Evolutionary conservation across 2,888 invertebrate species (phyloP).

Genomic region (Eupithecia inturbata): DNA sequence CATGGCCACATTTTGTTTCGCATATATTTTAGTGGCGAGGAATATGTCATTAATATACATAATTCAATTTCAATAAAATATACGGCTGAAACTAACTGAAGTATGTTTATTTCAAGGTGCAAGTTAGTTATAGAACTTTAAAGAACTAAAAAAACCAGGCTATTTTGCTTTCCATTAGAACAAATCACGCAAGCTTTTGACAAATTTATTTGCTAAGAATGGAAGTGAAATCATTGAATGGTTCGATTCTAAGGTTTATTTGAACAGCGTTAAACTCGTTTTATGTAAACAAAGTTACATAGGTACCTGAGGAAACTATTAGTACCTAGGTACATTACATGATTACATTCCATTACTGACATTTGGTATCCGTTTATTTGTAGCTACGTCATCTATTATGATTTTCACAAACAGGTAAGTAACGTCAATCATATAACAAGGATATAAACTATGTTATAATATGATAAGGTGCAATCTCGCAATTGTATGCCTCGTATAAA

Average conservation of each 20-base stretch:
- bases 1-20: not conserved
- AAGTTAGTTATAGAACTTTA: not conserved
- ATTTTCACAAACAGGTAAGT: constrained; percentile 31
- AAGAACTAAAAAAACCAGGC: not conserved
- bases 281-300: constrained; percentile 21
- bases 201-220: not conserved
- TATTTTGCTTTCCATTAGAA: not conserved
- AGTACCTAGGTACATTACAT: constrained; percentile 6
- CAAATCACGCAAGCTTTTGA: not conserved
- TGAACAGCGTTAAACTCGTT: constrained; percentile 17
- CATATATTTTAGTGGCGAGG: not conserved
- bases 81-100: not conserved
- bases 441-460: constrained; percentile 34
- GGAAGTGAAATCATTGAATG: constrained; percentile 19
- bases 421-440: constrained; percentile 41
- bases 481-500: constrained; percentile 28
- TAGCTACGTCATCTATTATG: constrained; percentile 34
- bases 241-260: constrained; percentile 25
- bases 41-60: not conserved
- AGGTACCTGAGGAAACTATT: constrained; percentile 18
- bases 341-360: constrained; percentile 16
- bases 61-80: constrained; percentile 1
- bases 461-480: constrained; percentile 35
- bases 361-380: constrained; percentile 29
- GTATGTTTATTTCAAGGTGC: not conserved